Conservation (phyloP, 1,140 invertebrate species). For the Drosophila melanogaster region DNA sequence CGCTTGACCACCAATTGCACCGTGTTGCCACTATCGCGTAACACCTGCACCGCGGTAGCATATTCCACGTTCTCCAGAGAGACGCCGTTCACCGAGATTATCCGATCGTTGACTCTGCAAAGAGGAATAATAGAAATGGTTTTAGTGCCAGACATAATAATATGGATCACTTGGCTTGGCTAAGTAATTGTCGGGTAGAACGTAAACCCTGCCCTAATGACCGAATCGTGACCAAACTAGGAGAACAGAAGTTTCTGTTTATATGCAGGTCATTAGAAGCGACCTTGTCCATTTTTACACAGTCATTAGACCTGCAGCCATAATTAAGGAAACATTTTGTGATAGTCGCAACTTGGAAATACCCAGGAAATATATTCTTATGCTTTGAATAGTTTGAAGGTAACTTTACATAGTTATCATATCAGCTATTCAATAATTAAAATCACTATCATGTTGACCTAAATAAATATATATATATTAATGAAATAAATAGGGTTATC, state of each 20-base stretch:
- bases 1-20: constrained; percentile 95
- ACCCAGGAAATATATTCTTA: background rate
- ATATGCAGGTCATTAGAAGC: constrained; percentile 67
- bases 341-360: background rate
- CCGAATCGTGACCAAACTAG: constrained; percentile 57
- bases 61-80: constrained; percentile 99
- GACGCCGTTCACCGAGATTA: constrained; percentile 98
- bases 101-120: constrained; percentile 97
- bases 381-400: background rate
- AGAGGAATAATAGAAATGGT: constrained; percentile 22
- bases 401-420: background rate
- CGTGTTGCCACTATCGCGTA: constrained; percentile 94
- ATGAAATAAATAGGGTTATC: background rate
- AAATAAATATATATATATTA: background rate
- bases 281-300: constrained; percentile 62
- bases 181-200: constrained; percentile 32
- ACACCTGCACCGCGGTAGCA: constrained; percentile 94
- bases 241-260: constrained; percentile 19
- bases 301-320: constrained; percentile 61
- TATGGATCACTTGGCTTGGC: constrained; percentile 25
- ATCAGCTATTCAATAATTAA: background rate
- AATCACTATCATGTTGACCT: constrained; percentile 2
- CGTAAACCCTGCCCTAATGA: constrained; percentile 33
- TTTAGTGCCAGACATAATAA: constrained; percentile 5
- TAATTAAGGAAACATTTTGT: constrained; percentile 46